A percentile compares a stretch with the other conserved stretches of the same genome.
These are phyloP conservation scores for Apis dorsata DNA, from an alignment of 1,140 invertebrate species.

Conservation along the genomic window DNA sequence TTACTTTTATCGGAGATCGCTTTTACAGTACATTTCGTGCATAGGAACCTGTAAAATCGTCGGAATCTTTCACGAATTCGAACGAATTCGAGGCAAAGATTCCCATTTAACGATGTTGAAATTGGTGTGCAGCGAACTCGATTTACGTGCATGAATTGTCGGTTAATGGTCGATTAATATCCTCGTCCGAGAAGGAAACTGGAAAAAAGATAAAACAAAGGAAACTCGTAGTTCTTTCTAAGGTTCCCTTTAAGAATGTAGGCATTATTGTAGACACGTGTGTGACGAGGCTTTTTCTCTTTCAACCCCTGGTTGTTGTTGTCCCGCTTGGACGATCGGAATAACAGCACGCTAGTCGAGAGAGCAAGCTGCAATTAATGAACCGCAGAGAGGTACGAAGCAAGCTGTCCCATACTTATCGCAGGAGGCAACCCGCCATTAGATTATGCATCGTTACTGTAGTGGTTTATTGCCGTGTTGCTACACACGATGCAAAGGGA, in stretches of 20 bases:
- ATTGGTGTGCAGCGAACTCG: background rate
- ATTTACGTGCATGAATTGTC: background rate
- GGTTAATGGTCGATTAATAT: background rate
- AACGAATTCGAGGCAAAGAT: background rate
- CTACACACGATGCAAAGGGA: constrained; percentile 27
- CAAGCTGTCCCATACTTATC: constrained; percentile 38
- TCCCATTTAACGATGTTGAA: too few relatives aligned
- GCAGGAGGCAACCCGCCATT: constrained; percentile 46
- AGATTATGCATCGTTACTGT: constrained; percentile 54
- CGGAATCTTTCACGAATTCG: background rate
- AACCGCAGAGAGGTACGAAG: constrained; percentile 8
- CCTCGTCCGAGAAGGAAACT: background rate
- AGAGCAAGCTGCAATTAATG: constrained; percentile 32
- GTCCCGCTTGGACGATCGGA: background rate
- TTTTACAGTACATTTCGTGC: background rate
- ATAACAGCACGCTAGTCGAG: background rate
- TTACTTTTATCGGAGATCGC: background rate
- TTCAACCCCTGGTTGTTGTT: background rate
- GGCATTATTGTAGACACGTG: background rate
- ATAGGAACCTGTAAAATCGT: background rate
- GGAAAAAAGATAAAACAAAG: background rate
- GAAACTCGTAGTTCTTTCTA: background rate
- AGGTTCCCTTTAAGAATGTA: background rate
- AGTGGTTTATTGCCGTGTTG: constrained; percentile 56
- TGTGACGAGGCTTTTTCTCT: background rate